phyloP scores from a whole-genome alignment of 1,140 invertebrate species.

The Hyles vespertilio region DNA sequence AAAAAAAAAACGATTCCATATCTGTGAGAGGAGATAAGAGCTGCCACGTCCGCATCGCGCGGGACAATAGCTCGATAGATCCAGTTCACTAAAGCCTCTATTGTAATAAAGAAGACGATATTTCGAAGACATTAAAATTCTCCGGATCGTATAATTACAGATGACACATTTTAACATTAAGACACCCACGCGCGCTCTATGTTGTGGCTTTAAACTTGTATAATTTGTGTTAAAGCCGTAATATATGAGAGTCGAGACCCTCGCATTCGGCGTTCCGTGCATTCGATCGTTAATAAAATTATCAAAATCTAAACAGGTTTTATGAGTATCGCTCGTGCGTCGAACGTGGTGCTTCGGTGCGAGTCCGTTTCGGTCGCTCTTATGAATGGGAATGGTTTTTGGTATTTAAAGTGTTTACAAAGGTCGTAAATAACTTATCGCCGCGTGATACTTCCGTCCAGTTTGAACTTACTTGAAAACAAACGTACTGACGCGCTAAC shows the following conservation, averaged over 20 bases:
- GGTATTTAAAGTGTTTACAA: conserved; percentile 69
- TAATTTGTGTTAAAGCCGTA: conserved; percentile 75
- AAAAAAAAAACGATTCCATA: conserved; percentile 16
- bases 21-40: conserved; percentile 35
- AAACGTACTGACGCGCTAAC: conserved; percentile 45
- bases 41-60: too few relatives aligned
- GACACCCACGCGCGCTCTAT: conserved; percentile 65
- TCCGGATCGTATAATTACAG: conserved; percentile 67
- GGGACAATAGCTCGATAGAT: conserved; percentile 49
- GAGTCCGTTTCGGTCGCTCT: conserved; percentile 48
- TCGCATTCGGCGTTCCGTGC: conserved; percentile 52
- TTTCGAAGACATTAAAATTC: conserved; percentile 71
- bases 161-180: conserved; percentile 74
- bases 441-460: conserved; percentile 70
- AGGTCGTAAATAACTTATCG: conserved; percentile 71
- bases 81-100: conserved; percentile 57
- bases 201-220: conserved; percentile 71
- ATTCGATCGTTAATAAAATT: conserved; percentile 74
- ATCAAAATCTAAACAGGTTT: conserved; percentile 75
- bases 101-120: conserved; percentile 70
- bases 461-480: conserved; percentile 64
- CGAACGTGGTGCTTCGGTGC: conserved; percentile 14
- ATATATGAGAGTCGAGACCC: conserved; percentile 69
- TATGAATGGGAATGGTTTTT: conserved; percentile 74
- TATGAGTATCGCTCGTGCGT: conserved; percentile 58